Conservation (phyloP, 2,797 vertebrate genomes). For the Labroides dimidiatus region DNA sequence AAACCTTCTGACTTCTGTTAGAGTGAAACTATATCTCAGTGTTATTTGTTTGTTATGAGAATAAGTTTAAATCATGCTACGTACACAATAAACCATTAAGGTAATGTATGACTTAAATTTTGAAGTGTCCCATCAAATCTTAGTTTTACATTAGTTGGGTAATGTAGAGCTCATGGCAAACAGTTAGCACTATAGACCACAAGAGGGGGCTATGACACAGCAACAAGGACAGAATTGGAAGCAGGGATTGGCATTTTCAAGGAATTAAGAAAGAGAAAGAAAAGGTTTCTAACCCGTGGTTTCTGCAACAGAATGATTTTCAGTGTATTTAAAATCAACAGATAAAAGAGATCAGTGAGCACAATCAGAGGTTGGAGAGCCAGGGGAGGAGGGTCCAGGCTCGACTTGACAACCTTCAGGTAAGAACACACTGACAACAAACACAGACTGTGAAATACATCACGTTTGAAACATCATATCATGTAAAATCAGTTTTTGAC, state of each 20-base stretch:
- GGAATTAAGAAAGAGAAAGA: not conserved
- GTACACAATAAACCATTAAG: too few species aligned
- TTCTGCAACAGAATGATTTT: not conserved
- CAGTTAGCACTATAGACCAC: slow-evolving; percentile 33
- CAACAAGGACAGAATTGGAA: slow-evolving; percentile 7
- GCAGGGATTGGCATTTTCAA: too few species aligned
- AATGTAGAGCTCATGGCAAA: not conserved
- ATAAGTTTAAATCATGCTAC: not conserved
- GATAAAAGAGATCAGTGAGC: slow-evolving; percentile 86
- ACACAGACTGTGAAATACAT: not conserved
- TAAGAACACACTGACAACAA: slow-evolving; percentile 58
- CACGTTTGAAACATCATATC: too few species aligned
- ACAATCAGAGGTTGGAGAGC: slow-evolving; percentile 88
- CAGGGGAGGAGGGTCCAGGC: slow-evolving; percentile 89
- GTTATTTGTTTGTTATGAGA: not conserved
- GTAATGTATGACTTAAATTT: too few species aligned
- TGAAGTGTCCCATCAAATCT: not conserved
- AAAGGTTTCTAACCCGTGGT: not conserved
- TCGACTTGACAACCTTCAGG: slow-evolving; percentile 92
- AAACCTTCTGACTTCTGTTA: too few species aligned
- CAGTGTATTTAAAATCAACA: slow-evolving; percentile 68
- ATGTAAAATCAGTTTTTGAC: not conserved
- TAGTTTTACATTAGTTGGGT: not conserved
- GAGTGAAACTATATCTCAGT: too few species aligned
- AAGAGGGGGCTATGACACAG: slow-evolving; percentile 54